These are phyloP conservation scores for Haliclona indistincta DNA, from an alignment of 37 sponge, comb jelly and placozoan genomes.

Conservation along the genomic window DNA sequence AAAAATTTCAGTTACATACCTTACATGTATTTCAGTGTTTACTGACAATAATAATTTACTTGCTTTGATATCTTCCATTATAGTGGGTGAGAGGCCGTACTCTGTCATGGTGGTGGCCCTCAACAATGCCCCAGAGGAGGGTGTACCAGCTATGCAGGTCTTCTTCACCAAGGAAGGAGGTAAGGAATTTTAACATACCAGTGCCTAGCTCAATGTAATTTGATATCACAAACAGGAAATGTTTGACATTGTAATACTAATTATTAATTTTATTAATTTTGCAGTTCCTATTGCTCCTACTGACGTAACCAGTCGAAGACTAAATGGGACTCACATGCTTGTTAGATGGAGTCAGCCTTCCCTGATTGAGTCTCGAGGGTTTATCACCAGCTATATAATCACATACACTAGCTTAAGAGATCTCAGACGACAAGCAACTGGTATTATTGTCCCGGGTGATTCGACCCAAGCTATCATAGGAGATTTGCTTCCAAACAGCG, in stretches of 20 bases:
- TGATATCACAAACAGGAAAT: too few species aligned
- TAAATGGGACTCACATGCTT: slow-evolving; percentile 11
- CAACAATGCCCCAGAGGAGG: slow-evolving; percentile 2
- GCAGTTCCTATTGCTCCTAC: not conserved
- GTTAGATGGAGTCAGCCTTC: not conserved
- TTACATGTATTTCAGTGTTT: too few species aligned
- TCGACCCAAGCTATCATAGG: not conserved
- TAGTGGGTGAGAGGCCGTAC: not conserved
- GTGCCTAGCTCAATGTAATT: too few species aligned
- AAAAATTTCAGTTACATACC: too few species aligned
- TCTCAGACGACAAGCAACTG: not conserved
- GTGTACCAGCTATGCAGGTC: not conserved
- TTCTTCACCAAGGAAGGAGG: slow-evolving; percentile 2
- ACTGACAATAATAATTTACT: too few species aligned
- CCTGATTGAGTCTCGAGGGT: not conserved
- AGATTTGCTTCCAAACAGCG: not conserved
- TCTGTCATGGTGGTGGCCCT: not conserved
- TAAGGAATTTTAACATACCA: not conserved
- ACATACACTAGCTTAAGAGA: not conserved
- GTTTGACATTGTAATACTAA: too few species aligned
- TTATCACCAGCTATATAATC: not conserved
- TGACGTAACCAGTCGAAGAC: not conserved
- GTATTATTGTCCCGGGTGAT: not conserved
- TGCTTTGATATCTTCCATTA: too few species aligned
- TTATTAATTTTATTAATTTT: too few species aligned